phyloP scores from a whole-genome alignment of 2,888 invertebrate species.

The Drosophila tripunctata region DNA sequence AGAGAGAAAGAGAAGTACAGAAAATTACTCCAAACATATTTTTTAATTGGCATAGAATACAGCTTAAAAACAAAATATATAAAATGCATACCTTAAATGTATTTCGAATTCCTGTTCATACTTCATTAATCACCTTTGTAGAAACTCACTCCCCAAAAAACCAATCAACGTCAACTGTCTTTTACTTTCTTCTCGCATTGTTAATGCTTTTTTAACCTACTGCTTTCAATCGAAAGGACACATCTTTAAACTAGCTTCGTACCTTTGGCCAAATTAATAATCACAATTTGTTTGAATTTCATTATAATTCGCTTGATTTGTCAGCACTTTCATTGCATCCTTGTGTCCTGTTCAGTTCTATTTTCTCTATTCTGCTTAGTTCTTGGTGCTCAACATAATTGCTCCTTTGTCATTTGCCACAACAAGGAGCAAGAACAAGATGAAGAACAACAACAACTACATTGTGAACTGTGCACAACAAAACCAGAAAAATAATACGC shows the following conservation, averaged over 20 bases:
- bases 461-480: slow-evolving; percentile 13
- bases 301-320: slow-evolving; percentile 64
- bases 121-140: slow-evolving; percentile 1
- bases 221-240: not conserved
- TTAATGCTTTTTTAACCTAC: slow-evolving; percentile 8
- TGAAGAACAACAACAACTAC: slow-evolving; percentile 5
- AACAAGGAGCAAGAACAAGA: slow-evolving; percentile 38
- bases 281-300: slow-evolving; percentile 59
- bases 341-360: slow-evolving; percentile 13
- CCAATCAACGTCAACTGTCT: slow-evolving; percentile 27
- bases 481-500: slow-evolving; percentile 58
- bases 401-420: slow-evolving; percentile 76
- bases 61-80: no score
- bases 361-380: not conserved
- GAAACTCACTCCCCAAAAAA: slow-evolving; percentile 2
- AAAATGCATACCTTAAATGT: no score
- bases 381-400: slow-evolving; percentile 60
- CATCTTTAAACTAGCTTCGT: slow-evolving; percentile 14
- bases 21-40: no score
- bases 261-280: slow-evolving; percentile 52
- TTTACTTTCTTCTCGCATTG: slow-evolving; percentile 20
- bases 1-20: not conserved
- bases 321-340: slow-evolving; percentile 45
- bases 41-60: no score
- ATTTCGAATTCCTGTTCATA: not conserved